A percentile compares a stretch with the other conserved stretches of the same genome.
These are phyloP conservation scores for Theristicus caerulescens DNA, from an alignment of 2,113 vertebrate species.

Conservation along the genomic window DNA sequence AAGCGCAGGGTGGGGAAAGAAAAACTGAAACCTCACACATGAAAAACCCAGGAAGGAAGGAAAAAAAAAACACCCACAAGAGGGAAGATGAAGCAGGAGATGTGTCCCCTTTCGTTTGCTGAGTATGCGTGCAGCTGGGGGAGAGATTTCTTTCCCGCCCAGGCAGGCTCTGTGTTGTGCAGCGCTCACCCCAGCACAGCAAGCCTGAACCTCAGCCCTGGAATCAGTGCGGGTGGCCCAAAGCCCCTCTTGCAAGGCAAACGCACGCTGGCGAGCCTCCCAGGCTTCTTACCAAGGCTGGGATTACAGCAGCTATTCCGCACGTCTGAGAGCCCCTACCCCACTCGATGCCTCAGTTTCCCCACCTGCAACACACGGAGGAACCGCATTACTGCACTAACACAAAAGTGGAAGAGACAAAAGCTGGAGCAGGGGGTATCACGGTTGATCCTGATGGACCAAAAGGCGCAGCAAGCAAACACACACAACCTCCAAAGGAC, in stretches of 20 bases:
- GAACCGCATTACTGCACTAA: accelerated
- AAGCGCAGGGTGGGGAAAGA: accelerated
- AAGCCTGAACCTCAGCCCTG: background rate
- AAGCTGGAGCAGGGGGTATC: background rate
- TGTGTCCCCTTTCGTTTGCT: background rate
- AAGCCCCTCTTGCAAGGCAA: background rate
- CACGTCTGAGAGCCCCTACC: background rate
- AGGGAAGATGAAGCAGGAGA: background rate
- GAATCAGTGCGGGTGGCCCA: background rate
- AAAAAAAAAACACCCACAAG: too few relatives aligned
- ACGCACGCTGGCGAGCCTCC: accelerated
- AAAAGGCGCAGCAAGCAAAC: background rate
- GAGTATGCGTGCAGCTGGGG: accelerated
- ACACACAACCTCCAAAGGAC: background rate
- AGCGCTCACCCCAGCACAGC: background rate
- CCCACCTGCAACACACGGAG: background rate
- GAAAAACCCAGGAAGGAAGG: background rate
- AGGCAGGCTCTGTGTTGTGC: background rate
- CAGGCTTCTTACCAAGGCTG: background rate
- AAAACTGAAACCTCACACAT: background rate
- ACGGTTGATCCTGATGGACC: accelerated
- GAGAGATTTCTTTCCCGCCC: background rate
- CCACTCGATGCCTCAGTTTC: background rate
- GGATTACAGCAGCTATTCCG: background rate
- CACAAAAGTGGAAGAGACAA: background rate